Evolutionary conservation across 2,888 invertebrate genomes (phyloP).

Genomic region (Nowickia ferox): DNA sequence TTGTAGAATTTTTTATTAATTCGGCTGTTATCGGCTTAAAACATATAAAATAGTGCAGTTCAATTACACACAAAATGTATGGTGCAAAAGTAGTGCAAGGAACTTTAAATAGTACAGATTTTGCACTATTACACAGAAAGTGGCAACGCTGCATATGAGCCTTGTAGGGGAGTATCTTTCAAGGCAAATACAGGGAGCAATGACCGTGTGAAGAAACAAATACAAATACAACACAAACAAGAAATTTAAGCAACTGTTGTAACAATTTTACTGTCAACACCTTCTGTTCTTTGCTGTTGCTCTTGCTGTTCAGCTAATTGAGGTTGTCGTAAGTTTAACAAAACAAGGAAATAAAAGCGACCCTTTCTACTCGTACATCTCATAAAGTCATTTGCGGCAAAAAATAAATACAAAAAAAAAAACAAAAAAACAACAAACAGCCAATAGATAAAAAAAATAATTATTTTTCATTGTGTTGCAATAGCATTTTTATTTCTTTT

Average conservation of each 20-base stretch:
- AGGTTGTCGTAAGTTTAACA: background rate
- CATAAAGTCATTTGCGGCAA: background rate
- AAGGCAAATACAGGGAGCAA: slow-evolving; percentile 14
- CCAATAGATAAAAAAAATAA: background rate
- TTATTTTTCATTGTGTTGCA: background rate
- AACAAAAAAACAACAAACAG: background rate
- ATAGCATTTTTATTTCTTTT: background rate
- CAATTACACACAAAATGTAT: no score
- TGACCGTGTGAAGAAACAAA: slow-evolving; percentile 8
- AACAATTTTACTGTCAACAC: slow-evolving; percentile 33
- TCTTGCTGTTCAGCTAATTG: slow-evolving; percentile 26
- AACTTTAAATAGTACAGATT: no score
- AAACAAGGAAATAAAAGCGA: background rate
- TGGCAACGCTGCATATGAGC: no score
- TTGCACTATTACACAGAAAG: no score
- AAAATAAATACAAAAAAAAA: background rate
- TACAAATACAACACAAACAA: background rate
- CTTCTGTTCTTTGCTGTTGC: background rate
- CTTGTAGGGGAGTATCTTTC: slow-evolving; percentile 40
- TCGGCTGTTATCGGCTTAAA: no score
- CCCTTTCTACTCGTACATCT: background rate
- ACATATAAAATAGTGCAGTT: no score
- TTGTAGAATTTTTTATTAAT: no score
- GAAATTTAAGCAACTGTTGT: background rate
- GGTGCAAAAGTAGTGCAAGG: no score